Evolutionary conservation across 2,113 vertebrate genomes (phyloP), one percentile per base, ranked within the genome.

Genomic region (Paedocypris sp.): DNA sequence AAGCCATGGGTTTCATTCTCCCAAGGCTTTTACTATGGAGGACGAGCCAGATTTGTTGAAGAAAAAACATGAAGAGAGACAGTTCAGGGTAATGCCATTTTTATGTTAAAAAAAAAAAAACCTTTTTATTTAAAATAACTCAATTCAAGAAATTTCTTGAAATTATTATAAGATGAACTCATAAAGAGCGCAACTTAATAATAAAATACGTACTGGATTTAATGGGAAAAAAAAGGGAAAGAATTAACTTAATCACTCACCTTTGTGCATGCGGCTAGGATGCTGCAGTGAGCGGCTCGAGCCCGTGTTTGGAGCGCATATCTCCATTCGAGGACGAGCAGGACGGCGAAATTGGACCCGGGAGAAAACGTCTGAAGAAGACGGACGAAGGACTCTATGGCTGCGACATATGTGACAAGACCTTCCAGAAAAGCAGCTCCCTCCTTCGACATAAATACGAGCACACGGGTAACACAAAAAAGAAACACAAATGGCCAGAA

Each of bases 351-450:
- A 73, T 73, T 4, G 77, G 73, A 0, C 64, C 73, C 1, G 76
- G 79, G 1, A 83, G 85, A 25, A 89, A 83, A 62, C 82, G 83
- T 56, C 75, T 86, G 28, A 83, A 74, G 73, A 89, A 88, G 73
- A 85, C 85, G 1, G 85, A 87, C 1, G 86, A 87, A 57, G 87
- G 87, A 5, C 75, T 88, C 31, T 89, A 88, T 5, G 82, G 82
- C 6, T 89, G 88, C 22, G 85, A 89, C 74, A 86, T 87, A 28
- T 89, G 88, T 64, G 82, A 88, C 45, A 89, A 89, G 72, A 87
- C 84, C 45, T 89, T 89, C 67, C 88, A 89, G 72, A 89, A 89
- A 70, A 89, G 88, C 77, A 89, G 88, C 74, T 89, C 88, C 15
- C 69, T 89, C 32, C 83, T 89, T 9, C 75, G 88, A 2, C 88